Conservation (phyloP, 1,140 invertebrate species). For the Apis dorsata region DNA sequence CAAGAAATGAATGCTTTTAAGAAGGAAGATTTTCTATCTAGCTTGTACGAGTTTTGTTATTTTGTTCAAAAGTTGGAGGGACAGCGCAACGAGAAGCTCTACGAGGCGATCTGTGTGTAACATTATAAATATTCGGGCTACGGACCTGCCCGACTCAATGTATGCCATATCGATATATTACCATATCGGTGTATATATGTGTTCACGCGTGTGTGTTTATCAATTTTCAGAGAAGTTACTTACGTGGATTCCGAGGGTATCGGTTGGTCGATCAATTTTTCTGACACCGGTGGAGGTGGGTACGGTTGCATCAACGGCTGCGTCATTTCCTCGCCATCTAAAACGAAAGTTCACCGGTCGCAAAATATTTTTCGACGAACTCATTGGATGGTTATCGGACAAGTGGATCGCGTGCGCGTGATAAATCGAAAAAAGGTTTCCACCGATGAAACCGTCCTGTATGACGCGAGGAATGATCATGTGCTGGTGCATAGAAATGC, state of each 20-base stretch:
- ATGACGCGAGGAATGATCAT: background rate
- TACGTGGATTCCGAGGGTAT: slow-evolving; percentile 88
- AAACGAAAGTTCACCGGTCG: slow-evolving; percentile 26
- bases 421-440: slow-evolving; percentile 11
- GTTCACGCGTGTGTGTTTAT: background rate
- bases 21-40: slow-evolving; percentile 34
- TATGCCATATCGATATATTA: background rate
- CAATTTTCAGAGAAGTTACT: slow-evolving; percentile 72
- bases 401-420: background rate
- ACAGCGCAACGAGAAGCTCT: slow-evolving; percentile 14
- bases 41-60: slow-evolving; percentile 28
- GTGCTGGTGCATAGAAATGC: background rate
- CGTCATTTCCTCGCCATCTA: slow-evolving; percentile 79
- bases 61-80: background rate
- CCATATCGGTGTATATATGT: background rate
- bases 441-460: background rate
- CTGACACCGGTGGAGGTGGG: slow-evolving; percentile 84
- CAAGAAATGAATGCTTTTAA: slow-evolving; percentile 55
- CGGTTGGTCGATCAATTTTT: slow-evolving; percentile 85
- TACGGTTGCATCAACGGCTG: slow-evolving; percentile 86
- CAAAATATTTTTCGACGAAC: background rate
- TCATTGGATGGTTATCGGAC: background rate
- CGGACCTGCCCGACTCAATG: background rate
- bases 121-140: background rate
- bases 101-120: background rate